Conservation (phyloP, 2,888 invertebrate species). For the Exephanes ischioxanthus region DNA sequence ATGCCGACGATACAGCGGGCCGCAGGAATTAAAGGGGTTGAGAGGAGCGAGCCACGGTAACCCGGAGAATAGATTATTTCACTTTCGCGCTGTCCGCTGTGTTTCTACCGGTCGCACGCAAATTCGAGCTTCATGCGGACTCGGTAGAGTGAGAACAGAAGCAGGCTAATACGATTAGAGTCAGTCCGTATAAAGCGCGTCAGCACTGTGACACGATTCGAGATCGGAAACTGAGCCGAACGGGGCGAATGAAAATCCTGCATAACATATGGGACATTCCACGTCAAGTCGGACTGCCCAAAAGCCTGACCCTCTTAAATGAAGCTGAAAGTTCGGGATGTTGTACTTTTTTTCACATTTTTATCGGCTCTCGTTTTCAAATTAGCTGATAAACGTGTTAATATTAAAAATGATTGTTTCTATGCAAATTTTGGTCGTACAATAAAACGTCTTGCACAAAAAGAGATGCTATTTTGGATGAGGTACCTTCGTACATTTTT, state of each 20-base stretch:
- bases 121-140: not conserved
- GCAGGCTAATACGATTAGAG: conserved; percentile 12
- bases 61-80: conserved; percentile 5
- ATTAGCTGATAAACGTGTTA: too few relatives aligned
- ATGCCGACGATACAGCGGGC: not conserved
- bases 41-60: not conserved
- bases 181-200: not conserved
- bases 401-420: too few relatives aligned
- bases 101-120: not conserved
- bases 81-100: not conserved
- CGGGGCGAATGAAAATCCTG: not conserved
- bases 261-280: not conserved
- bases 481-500: too few relatives aligned
- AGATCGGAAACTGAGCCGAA: not conserved
- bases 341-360: too few relatives aligned
- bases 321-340: too few relatives aligned
- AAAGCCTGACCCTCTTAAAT: too few relatives aligned
- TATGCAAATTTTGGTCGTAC: too few relatives aligned
- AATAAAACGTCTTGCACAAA: too few relatives aligned
- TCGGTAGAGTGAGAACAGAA: not conserved
- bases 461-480: too few relatives aligned
- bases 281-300: too few relatives aligned
- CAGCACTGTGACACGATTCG: conserved; percentile 1
- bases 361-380: too few relatives aligned
- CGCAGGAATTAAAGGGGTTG: not conserved